Base-by-base conservation (phyloP, 53 echinoderm and acorn worm species). In the Mesocentrotus franciscanus region DNA sequence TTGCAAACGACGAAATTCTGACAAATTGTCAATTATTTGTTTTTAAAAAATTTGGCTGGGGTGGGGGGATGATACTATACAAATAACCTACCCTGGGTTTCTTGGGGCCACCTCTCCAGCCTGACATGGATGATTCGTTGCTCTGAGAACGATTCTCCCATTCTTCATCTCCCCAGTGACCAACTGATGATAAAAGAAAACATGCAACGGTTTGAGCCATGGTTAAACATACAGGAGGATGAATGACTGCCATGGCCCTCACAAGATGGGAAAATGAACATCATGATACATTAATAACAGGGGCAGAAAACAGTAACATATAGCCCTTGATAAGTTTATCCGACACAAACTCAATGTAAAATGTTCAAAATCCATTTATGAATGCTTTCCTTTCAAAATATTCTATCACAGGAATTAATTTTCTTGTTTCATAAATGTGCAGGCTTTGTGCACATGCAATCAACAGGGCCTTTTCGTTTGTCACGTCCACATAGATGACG, bases 91-190 rank as follows among this genome's bases (percentile, higher is more conserved):
- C 91, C 78, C 91, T 56, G 71, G 95, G 79, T 60, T 95, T 95
- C 91, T 90, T 95, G 20, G 79, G 79, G 70, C 90, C 91, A 36
- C 61, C 83, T 71, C 95, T 95, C 91, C 91, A 95, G 34, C 92
- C 95, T 76, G 96, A 95, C 33, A 96, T 95, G 2, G 99, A 99
- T 10, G 97, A 94, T 39, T 98, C 99, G 92, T 97, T 97, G 95
- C 96, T 96, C 97, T 97, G 99, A 16, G 99, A 99, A 71, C 97
- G 96, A 56, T 95, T 94, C 60, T 99, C 99, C 99, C 99, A 99
- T 24, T 96, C 96, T 74, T 99, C 99, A 75, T 99, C 99, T 85
- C 98, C 97, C 97, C 99, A 98, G 90, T 98, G 98, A 90, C 99
- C 99, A 49, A 96, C 96, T 59, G 64, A 93, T 78, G 55, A 17